phyloP scores from a whole-genome alignment of 2,888 invertebrate species.

The Mesorhabditis sp. region DNA sequence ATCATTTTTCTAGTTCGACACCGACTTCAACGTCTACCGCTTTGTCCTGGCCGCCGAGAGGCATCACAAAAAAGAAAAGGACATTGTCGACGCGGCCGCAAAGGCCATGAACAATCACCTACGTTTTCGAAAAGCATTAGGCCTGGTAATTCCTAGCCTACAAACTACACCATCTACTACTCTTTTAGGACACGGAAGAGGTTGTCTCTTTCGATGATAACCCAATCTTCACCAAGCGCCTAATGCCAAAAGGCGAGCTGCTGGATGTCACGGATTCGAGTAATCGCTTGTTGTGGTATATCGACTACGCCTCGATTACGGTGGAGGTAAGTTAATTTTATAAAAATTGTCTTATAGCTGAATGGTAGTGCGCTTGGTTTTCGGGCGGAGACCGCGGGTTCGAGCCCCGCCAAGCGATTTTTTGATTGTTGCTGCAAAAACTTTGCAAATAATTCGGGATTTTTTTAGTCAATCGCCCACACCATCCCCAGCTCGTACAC shows the following conservation, averaged over 20 bases:
- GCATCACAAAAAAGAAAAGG: slow-evolving; percentile 39
- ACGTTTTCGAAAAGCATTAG: slow-evolving; percentile 46
- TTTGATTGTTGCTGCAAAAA: too few species aligned
- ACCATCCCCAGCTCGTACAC: slow-evolving; percentile 48
- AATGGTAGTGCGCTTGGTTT: not conserved
- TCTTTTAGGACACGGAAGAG: slow-evolving; percentile 40
- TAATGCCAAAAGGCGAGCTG: slow-evolving; percentile 51
- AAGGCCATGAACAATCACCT: slow-evolving; percentile 54
- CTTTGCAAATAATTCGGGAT: too few species aligned
- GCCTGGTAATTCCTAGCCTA: slow-evolving; percentile 31
- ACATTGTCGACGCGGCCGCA: slow-evolving; percentile 49
- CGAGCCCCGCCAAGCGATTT: too few species aligned
- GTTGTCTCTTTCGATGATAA: slow-evolving; percentile 52
- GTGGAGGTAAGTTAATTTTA: slow-evolving; percentile 48
- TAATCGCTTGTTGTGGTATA: slow-evolving; percentile 56
- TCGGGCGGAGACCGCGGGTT: too few species aligned
- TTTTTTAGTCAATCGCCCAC: slow-evolving; percentile 51
- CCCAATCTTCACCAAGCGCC: slow-evolving; percentile 44
- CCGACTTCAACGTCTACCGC: slow-evolving; percentile 57
- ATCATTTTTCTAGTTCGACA: slow-evolving; percentile 45
- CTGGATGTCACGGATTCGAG: slow-evolving; percentile 32
- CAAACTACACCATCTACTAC: not conserved
- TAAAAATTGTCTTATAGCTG: not conserved
- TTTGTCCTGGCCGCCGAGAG: slow-evolving; percentile 52
- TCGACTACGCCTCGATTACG: slow-evolving; percentile 54